These are phyloP conservation scores for Drosophila pruinosa DNA, from an alignment of 1,140 invertebrate genomes.

Conservation along the genomic window DNA sequence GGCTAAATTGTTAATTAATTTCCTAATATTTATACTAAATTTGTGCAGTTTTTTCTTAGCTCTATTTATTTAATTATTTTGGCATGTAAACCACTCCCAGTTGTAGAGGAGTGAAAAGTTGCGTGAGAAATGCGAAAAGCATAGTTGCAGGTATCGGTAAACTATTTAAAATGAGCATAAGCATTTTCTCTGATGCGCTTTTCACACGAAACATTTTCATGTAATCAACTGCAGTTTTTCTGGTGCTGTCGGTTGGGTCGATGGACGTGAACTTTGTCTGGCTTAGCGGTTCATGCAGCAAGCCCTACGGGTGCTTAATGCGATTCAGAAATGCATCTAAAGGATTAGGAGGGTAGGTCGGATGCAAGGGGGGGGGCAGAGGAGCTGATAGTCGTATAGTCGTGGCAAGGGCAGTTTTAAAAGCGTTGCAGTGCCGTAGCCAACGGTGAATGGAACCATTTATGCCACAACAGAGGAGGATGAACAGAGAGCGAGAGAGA, in stretches of 20 bases:
- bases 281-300: constrained; percentile 32
- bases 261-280: constrained; percentile 44
- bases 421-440: constrained; percentile 26
- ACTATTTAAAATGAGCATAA: constrained; percentile 6
- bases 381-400: not conserved
- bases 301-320: constrained; percentile 35
- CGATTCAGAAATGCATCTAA: constrained; percentile 42
- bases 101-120: not conserved
- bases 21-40: no score
- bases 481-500: no score
- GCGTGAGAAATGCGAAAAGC: not conserved
- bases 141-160: constrained; percentile 9
- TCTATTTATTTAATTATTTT: not conserved
- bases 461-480: constrained; percentile 4
- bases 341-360: constrained; percentile 7
- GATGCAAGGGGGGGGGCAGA: not conserved
- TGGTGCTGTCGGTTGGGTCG: not conserved
- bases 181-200: constrained; percentile 1
- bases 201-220: constrained; percentile 31
- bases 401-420: constrained; percentile 24
- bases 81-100: no score
- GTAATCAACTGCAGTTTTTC: constrained; percentile 25
- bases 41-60: no score
- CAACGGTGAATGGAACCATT: constrained; percentile 39
- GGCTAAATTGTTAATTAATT: no score